Evolutionary conservation across 2,888 invertebrate genomes (phyloP).

Genomic region (Smittia aterrima): DNA sequence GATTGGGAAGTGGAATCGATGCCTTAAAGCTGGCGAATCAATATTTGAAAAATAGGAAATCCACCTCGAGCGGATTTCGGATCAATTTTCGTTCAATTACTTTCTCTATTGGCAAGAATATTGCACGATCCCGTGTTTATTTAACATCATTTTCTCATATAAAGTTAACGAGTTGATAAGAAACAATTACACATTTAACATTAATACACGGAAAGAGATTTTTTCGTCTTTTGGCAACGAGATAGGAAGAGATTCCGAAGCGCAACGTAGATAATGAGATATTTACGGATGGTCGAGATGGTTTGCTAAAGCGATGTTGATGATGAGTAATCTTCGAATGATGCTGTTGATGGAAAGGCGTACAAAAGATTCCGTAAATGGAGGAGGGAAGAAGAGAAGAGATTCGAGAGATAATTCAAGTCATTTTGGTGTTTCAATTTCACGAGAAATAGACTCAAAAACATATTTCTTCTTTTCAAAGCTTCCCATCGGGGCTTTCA

Average conservation of each 20-base stretch:
- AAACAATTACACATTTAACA: slow-evolving; percentile 28
- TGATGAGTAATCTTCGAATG: slow-evolving; percentile 70
- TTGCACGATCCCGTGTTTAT: slow-evolving; percentile 3
- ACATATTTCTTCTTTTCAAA: not conserved
- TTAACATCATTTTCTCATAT: not conserved
- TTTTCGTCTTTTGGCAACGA: not conserved
- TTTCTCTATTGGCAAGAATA: not conserved
- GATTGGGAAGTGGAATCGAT: not conserved
- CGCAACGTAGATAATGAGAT: not conserved
- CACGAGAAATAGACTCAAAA: slow-evolving; percentile 5
- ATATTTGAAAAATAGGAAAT: not conserved
- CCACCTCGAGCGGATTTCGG: slow-evolving; percentile 1
- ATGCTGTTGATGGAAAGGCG: slow-evolving; percentile 56
- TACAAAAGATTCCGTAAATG: not conserved
- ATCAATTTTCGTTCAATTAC: slow-evolving; percentile 7
- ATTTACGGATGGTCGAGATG: slow-evolving; percentile 2
- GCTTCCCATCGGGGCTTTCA: not conserved
- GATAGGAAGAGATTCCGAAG: not conserved
- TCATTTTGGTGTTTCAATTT: not conserved
- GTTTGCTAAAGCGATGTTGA: slow-evolving; percentile 65
- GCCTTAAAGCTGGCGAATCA: not conserved
- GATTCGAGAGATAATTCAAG: slow-evolving; percentile 18
- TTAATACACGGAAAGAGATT: not conserved
- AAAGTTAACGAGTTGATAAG: not conserved
- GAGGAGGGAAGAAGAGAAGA: not conserved